phyloP scores from a whole-genome alignment of 2,888 invertebrate species.

The Orthonychiurus folsomi region DNA sequence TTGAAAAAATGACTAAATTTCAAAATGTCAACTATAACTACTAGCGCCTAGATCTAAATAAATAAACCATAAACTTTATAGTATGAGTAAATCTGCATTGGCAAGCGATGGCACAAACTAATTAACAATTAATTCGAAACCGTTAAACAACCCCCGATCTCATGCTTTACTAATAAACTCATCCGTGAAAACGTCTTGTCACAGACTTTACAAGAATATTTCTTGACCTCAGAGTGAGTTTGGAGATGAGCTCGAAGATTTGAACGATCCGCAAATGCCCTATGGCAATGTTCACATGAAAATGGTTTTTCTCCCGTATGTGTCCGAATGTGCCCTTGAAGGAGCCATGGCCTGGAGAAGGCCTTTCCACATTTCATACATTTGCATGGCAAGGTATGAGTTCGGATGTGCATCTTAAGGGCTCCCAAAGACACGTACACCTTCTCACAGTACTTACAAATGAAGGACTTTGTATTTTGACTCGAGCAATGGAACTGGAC shows the following conservation, averaged over 20 bases:
- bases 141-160: slow-evolving; percentile 66
- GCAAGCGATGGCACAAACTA: too few species aligned
- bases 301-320: slow-evolving; percentile 98
- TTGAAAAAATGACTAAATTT: too few species aligned
- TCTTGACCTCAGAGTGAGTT: slow-evolving; percentile 95
- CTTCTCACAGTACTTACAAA: slow-evolving; percentile 93
- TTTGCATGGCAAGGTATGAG: slow-evolving; percentile 94
- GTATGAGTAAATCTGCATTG: too few species aligned
- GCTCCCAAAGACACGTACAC: slow-evolving; percentile 91
- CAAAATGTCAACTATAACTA: too few species aligned
- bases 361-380: slow-evolving; percentile 94
- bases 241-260: slow-evolving; percentile 93
- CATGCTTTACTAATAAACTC: slow-evolving; percentile 88
- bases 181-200: slow-evolving; percentile 93
- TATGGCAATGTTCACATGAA: slow-evolving; percentile 85
- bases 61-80: too few species aligned
- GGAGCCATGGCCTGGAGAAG: slow-evolving; percentile 91
- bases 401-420: slow-evolving; percentile 96
- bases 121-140: background rate
- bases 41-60: too few species aligned
- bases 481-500: slow-evolving; percentile 91
- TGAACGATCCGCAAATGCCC: slow-evolving; percentile 93
- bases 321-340: slow-evolving; percentile 94
- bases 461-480: slow-evolving; percentile 76
- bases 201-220: slow-evolving; percentile 86